phyloP scores from a whole-genome alignment of 2,797 vertebrate genomes.

The Lagodon rhomboides region DNA sequence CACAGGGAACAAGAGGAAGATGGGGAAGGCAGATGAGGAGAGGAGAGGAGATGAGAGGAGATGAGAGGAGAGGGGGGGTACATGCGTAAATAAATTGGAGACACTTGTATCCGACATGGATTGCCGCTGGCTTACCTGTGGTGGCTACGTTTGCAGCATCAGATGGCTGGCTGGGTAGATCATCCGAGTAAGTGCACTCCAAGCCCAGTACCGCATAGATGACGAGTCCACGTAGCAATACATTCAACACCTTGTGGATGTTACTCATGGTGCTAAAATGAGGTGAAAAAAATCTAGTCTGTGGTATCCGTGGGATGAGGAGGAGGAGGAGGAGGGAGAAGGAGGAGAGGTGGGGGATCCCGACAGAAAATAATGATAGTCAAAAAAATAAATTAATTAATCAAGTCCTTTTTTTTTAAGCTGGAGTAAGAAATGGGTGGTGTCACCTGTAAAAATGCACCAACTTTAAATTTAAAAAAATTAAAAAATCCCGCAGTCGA shows the following conservation, averaged over 20 bases:
- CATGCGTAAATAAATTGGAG: slow-evolving; percentile 49
- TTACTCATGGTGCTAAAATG: slow-evolving; percentile 82
- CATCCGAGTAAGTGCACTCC: slow-evolving; percentile 76
- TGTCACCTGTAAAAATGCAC: slow-evolving; percentile 59
- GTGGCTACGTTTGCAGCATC: slow-evolving; percentile 76
- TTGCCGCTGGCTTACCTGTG: slow-evolving; percentile 84
- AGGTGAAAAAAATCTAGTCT: slow-evolving; percentile 40
- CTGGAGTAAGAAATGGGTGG: slow-evolving; percentile 23
- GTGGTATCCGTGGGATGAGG: slow-evolving; percentile 58
- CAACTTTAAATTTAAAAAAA: slow-evolving; percentile 27
- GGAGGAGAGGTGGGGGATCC: slow-evolving; percentile 20
- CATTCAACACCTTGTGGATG: slow-evolving; percentile 79
- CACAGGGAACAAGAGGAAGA: slow-evolving; percentile 12
- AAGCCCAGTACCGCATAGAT: slow-evolving; percentile 88
- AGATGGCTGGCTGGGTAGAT: slow-evolving; percentile 73
- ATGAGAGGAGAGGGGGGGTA: background rate
- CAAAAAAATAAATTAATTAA: slow-evolving; percentile 26
- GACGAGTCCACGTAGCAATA: slow-evolving; percentile 89
- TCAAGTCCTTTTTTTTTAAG: slow-evolving; percentile 8
- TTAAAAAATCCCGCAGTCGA: slow-evolving; percentile 47
- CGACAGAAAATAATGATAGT: background rate
- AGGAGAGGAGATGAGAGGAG: too few species aligned
- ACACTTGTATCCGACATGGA: slow-evolving; percentile 39
- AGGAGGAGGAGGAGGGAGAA: slow-evolving; percentile 30
- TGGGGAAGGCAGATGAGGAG: background rate